phyloP scores from a whole-genome alignment of 2,113 vertebrate species.

The Illadopsis cleaveri region DNA sequence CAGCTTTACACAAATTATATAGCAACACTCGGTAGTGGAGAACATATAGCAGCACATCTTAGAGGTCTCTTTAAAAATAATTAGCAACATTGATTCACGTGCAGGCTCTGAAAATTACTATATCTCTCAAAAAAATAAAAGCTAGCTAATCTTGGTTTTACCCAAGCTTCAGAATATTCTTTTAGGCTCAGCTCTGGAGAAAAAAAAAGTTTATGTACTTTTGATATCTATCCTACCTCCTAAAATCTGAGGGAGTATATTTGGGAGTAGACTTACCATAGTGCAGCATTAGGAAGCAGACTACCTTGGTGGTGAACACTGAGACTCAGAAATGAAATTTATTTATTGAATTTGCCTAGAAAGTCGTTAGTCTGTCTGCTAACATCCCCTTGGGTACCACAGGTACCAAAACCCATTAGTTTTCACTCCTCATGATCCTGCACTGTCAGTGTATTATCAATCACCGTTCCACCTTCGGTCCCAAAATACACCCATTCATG shows the following conservation, averaged over 20 bases:
- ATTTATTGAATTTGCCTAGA: background rate
- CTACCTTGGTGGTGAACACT: background rate
- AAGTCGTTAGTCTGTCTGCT: background rate
- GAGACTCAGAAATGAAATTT: background rate
- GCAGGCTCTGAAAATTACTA: background rate
- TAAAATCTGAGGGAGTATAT: background rate
- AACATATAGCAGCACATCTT: background rate
- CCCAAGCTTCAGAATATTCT: background rate
- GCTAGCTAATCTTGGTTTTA: background rate
- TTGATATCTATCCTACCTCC: background rate
- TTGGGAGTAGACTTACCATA: background rate
- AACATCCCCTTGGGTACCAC: background rate
- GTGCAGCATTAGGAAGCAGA: background rate
- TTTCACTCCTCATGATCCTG: background rate
- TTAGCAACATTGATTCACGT: background rate
- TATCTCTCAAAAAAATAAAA: background rate
- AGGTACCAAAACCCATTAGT: background rate
- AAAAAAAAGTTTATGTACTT: background rate
- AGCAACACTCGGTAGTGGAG: background rate
- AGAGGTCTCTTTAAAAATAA: background rate
- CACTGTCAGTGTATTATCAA: background rate
- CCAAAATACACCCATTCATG: rapidly evolving
- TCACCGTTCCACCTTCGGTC: background rate
- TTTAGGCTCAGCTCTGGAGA: background rate
- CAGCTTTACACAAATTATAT: background rate